Conservation (phyloP, 2,888 invertebrate species). For the Temnothorax ravouxi region DNA sequence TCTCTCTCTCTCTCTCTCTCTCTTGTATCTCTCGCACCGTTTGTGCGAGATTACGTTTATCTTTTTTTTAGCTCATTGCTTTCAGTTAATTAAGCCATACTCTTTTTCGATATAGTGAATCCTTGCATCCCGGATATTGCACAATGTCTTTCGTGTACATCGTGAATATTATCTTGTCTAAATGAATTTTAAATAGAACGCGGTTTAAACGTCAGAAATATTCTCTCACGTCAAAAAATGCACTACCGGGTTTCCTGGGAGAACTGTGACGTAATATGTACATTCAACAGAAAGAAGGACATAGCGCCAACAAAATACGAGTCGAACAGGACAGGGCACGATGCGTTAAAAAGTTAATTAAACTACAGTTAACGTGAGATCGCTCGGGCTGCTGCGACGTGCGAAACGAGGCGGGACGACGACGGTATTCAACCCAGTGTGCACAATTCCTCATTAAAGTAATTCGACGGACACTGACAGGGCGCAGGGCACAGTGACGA, state of each 20-base stretch:
- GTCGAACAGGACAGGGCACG: neutral
- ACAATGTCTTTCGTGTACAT: neutral
- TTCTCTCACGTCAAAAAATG: neutral
- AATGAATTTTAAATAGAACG: neutral
- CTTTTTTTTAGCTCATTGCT: neutral
- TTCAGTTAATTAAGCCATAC: neutral
- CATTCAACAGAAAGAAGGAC: neutral
- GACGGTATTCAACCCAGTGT: slow-evolving; percentile 45
- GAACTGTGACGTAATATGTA: neutral
- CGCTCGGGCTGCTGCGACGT: slow-evolving; percentile 13
- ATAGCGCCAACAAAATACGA: neutral
- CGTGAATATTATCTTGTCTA: neutral
- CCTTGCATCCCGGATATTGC: neutral
- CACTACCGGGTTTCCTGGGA: neutral
- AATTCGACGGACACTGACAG: slow-evolving; percentile 71
- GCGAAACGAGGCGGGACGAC: neutral
- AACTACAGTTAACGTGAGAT: slow-evolving; percentile 52
- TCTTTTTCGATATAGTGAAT: neutral
- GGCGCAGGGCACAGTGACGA: slow-evolving; percentile 69
- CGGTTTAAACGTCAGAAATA: neutral
- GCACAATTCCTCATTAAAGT: slow-evolving; percentile 72
- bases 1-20: too few relatives aligned
- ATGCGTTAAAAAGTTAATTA: slow-evolving; percentile 64
- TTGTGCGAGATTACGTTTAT: slow-evolving; percentile 1
- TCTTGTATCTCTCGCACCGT: slow-evolving; percentile 51